Percentiles rank a stretch among this genome's conserved stretches.
phyloP scores from a whole-genome alignment of 2,888 invertebrate species.

The Anoplius nigerrimus region DNA sequence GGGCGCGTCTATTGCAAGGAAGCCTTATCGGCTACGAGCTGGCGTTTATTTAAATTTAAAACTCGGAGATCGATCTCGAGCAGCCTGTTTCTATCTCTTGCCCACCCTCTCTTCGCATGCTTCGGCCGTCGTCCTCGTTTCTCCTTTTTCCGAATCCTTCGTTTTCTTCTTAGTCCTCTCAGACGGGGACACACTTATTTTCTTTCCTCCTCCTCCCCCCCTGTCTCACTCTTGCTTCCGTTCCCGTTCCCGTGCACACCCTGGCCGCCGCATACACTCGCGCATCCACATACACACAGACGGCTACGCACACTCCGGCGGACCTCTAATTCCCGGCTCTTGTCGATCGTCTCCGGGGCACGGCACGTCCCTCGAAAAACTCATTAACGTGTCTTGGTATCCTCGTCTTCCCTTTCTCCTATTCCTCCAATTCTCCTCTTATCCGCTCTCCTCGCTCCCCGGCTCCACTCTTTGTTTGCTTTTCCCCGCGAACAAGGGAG shows the following conservation, averaged over 20 bases:
- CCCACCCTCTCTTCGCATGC: conserved; percentile 17
- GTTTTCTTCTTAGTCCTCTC: conserved; percentile 12
- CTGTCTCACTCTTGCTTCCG: conserved; percentile 8
- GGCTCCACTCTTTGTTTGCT: not conserved
- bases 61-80: conserved; percentile 66
- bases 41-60: conserved; percentile 73
- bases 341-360: conserved; percentile 66
- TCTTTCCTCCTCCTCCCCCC: conserved; percentile 23
- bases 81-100: conserved; percentile 16
- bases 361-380: conserved; percentile 72
- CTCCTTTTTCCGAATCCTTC: conserved; percentile 15
- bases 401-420: conserved; percentile 23
- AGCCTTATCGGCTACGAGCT: conserved; percentile 64
- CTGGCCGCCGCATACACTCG: too few species aligned
- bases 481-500: not conserved
- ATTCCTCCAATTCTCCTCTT: conserved; percentile 6
- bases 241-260: too few species aligned
- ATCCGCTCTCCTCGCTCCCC: conserved; percentile 18
- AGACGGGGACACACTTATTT: conserved; percentile 17
- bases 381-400: conserved; percentile 71
- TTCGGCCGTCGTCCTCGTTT: conserved; percentile 18
- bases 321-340: conserved; percentile 66
- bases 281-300: conserved; percentile 18
- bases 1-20: conserved; percentile 40
- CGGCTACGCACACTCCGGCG: conserved; percentile 28